phyloP scores from a whole-genome alignment of 1,140 invertebrate genomes.

The Antheraea pernyi region DNA sequence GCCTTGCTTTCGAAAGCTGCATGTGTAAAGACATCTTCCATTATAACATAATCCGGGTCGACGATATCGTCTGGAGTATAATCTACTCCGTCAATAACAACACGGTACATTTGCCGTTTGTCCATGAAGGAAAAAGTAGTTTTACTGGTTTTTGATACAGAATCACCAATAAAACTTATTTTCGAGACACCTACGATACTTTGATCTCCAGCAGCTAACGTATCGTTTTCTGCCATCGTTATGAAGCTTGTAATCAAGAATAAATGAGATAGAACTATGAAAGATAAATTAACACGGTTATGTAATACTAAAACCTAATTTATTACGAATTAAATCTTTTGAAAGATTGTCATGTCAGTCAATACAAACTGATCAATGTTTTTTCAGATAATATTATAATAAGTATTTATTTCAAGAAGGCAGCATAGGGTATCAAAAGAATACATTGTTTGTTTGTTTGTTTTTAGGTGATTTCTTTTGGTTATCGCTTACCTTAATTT shows the following conservation, averaged over 20 bases:
- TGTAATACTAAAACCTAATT: no score
- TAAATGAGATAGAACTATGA: not conserved
- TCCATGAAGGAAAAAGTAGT: conserved; percentile 46
- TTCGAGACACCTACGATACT: conserved; percentile 18
- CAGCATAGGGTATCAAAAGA: no score
- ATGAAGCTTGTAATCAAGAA: not conserved
- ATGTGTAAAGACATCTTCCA: conserved; percentile 51
- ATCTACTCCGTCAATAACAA: conserved; percentile 38
- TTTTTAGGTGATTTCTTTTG: no score
- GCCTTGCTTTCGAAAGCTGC: conserved; percentile 56
- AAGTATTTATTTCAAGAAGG: no score
- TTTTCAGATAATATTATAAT: not conserved
- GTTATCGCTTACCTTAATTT: no score
- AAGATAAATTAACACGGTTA: not conserved
- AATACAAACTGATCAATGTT: not conserved
- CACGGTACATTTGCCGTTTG: conserved; percentile 43
- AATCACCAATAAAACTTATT: conserved; percentile 29
- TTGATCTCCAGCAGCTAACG: conserved; percentile 4
- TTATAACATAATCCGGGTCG: conserved; percentile 45
- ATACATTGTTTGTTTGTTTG: no score
- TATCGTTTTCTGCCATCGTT: not conserved
- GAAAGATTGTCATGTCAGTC: no score
- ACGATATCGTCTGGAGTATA: conserved; percentile 53
- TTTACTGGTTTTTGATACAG: conserved; percentile 26
- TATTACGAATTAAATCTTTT: no score